phyloP scores from a whole-genome alignment of 2,888 invertebrate species.

The Pyrocoelia pectoralis region DNA sequence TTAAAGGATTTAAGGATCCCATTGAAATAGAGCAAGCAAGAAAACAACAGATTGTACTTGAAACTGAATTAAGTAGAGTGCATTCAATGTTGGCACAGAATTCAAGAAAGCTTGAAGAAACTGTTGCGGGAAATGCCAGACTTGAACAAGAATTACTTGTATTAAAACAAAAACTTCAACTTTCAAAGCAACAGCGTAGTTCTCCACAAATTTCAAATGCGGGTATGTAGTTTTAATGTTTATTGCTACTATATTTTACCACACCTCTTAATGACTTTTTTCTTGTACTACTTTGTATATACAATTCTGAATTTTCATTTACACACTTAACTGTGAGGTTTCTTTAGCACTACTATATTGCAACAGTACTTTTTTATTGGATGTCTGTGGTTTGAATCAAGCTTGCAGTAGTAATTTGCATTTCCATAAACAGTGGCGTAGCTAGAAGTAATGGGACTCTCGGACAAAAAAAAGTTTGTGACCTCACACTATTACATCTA shows the following conservation, averaged over 20 bases:
- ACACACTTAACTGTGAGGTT: too few relatives aligned
- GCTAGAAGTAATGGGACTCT: too few relatives aligned
- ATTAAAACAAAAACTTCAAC: constrained; percentile 82
- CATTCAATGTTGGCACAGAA: constrained; percentile 88
- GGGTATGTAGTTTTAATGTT: constrained; percentile 43
- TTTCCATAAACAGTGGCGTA: too few relatives aligned
- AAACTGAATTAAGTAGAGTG: constrained; percentile 83
- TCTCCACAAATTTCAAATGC: constrained; percentile 58
- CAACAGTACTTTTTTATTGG: too few relatives aligned
- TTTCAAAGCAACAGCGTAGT: constrained; percentile 66
- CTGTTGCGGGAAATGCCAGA: constrained; percentile 88
- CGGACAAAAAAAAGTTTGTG: too few relatives aligned
- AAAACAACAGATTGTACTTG: constrained; percentile 74
- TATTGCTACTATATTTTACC: neutral
- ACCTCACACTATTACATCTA: too few relatives aligned
- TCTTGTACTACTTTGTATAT: neutral
- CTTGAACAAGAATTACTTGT: constrained; percentile 88
- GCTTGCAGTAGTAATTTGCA: too few relatives aligned
- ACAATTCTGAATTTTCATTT: too few relatives aligned
- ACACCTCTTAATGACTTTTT: neutral
- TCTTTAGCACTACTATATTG: too few relatives aligned
- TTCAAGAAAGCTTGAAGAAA: constrained; percentile 93
- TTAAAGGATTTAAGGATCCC: constrained; percentile 68
- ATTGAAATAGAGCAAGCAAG: constrained; percentile 72
- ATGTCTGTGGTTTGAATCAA: too few relatives aligned